Conservation (phyloP, 2,113 vertebrate genomes). For the Furnarius figulus region DNA sequence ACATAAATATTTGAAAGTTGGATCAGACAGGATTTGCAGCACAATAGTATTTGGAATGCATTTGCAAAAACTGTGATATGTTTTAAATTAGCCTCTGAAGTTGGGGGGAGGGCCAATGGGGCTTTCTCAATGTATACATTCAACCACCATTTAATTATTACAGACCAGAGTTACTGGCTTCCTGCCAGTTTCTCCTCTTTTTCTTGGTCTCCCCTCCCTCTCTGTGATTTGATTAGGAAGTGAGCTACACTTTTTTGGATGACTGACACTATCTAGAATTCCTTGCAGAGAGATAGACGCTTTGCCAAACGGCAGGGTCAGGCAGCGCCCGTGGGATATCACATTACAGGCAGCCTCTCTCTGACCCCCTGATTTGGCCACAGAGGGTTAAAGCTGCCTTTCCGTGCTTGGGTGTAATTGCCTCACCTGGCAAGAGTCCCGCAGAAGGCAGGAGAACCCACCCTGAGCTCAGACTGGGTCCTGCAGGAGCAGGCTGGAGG, state of each 20-base stretch:
- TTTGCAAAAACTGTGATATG: conserved; percentile 68
- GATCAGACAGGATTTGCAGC: conserved; percentile 78
- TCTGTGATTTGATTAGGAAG: background rate
- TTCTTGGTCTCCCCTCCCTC: background rate
- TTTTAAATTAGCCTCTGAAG: conserved; percentile 57
- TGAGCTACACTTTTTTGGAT: background rate
- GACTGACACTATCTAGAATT: background rate
- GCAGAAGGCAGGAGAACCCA: conserved; percentile 31
- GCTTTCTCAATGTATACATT: background rate
- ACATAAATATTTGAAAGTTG: conserved; percentile 76
- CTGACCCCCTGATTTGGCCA: background rate
- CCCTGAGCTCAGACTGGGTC: conserved; percentile 9
- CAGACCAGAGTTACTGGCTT: background rate
- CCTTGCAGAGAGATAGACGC: background rate
- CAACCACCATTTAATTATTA: conserved; percentile 19
- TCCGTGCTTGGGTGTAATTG: background rate
- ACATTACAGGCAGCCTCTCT: background rate
- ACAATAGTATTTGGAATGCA: conserved; percentile 73
- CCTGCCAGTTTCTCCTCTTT: background rate
- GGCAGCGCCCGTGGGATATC: background rate
- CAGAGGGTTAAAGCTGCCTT: conserved; percentile 56
- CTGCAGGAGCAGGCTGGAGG: background rate
- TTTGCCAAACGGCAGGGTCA: background rate
- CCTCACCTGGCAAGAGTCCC: background rate
- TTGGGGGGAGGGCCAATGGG: background rate